These are phyloP conservation scores for Chelmon rostratus DNA, from an alignment of 2,797 vertebrate species.

Conservation along the genomic window DNA sequence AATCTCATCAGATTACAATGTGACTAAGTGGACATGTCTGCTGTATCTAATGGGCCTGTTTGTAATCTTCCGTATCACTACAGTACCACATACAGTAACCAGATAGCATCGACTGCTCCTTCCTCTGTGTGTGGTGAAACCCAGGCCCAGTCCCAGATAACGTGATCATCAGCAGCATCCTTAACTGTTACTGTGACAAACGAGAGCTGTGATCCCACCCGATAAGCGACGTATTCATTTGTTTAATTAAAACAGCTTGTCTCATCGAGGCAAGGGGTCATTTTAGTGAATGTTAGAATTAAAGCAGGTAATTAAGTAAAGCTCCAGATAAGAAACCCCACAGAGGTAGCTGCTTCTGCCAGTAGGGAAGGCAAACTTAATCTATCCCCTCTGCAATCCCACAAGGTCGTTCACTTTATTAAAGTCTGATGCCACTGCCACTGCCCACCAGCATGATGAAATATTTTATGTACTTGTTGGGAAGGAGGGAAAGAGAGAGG, in stretches of 20 bases:
- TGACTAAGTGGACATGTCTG: conserved; percentile 82
- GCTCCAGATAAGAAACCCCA: conserved; percentile 93
- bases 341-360: conserved; percentile 86
- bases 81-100: conserved; percentile 70
- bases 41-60: conserved; percentile 80
- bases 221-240: conserved; percentile 93
- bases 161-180: conserved; percentile 85
- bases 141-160: conserved; percentile 77
- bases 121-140: conserved; percentile 85
- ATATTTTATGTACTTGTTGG: conserved; percentile 93
- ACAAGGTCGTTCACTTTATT: conserved; percentile 95
- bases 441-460: conserved; percentile 87
- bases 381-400: conserved; percentile 92
- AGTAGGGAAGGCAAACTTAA: conserved; percentile 90
- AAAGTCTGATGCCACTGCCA: conserved; percentile 89
- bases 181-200: conserved; percentile 91
- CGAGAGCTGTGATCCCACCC: conserved; percentile 88
- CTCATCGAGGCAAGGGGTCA: conserved; percentile 90
- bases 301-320: conserved; percentile 98
- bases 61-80: conserved; percentile 70
- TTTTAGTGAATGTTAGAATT: conserved; percentile 95
- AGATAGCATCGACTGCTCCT: conserved; percentile 80
- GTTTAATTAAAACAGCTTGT: conserved; percentile 97
- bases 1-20: conserved; percentile 75
- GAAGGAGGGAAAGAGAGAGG: conserved; percentile 75